phyloP scores from a whole-genome alignment of 1,140 invertebrate genomes.

The Physella acuta region DNA sequence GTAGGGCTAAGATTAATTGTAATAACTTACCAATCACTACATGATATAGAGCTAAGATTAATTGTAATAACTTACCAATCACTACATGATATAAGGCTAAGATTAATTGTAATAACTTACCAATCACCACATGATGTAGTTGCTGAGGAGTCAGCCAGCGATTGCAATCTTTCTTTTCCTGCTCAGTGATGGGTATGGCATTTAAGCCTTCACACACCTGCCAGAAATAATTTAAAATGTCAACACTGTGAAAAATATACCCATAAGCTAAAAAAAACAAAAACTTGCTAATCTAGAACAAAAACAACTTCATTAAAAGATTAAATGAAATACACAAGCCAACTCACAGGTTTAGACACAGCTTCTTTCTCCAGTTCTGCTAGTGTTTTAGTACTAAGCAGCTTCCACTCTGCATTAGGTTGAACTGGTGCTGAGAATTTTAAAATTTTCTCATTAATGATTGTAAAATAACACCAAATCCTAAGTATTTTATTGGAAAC shows the following conservation, averaged over 20 bases:
- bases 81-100: too few species aligned
- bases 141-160: constrained; percentile 52
- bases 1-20: too few species aligned
- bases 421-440: constrained; percentile 42
- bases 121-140: constrained; percentile 57
- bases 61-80: too few species aligned
- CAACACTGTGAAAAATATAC: not conserved
- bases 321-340: not conserved
- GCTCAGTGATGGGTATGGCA: constrained; percentile 51
- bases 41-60: too few species aligned
- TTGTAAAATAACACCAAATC: too few species aligned
- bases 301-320: not conserved
- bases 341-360: constrained; percentile 40
- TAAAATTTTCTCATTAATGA: not conserved
- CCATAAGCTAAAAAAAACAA: not conserved
- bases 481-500: too few species aligned
- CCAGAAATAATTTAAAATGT: too few species aligned
- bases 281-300: not conserved
- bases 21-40: too few species aligned
- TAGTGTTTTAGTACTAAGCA: constrained; percentile 56
- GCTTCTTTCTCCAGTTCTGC: constrained; percentile 36
- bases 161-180: constrained; percentile 54
- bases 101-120: too few species aligned
- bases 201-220: constrained; percentile 53
- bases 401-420: constrained; percentile 53